phyloP scores from a whole-genome alignment of 2,797 vertebrate species.

The Sternotherus odoratus region DNA sequence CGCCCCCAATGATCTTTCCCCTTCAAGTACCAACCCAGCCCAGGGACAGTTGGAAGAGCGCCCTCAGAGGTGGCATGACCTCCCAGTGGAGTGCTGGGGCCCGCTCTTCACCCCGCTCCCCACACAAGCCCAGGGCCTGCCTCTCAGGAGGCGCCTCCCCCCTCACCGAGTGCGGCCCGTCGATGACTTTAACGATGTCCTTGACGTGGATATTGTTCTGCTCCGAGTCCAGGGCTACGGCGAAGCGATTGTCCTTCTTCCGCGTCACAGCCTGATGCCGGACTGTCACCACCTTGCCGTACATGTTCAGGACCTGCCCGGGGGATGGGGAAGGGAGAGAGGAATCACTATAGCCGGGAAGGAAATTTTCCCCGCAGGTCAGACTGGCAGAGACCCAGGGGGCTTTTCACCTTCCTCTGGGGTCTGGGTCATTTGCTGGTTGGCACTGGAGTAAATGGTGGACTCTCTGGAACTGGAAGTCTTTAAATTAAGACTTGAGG shows the following conservation, averaged over 20 bases:
- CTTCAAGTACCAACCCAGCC: not conserved
- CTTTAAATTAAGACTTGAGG: not conserved
- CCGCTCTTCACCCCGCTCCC: not conserved
- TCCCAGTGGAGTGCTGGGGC: not conserved
- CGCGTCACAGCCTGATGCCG: constrained; percentile 94
- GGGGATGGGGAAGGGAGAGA: rapidly evolving
- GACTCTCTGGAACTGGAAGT: not conserved
- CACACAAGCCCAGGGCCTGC: not conserved
- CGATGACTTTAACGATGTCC: constrained; percentile 97
- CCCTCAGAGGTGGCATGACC: not conserved
- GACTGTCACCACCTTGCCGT: constrained; percentile 94
- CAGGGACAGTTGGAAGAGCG: not conserved
- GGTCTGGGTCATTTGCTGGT: not conserved
- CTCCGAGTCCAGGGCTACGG: constrained; percentile 94
- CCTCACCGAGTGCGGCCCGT: constrained; percentile 92
- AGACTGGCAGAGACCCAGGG: not conserved
- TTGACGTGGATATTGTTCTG: constrained; percentile 98
- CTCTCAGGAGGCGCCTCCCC: not conserved
- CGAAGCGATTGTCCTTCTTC: constrained; percentile 95
- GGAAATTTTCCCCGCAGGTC: not conserved
- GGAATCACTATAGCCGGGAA: not conserved
- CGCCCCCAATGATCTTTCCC: not conserved
- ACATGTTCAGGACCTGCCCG: constrained; percentile 93
- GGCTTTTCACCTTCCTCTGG: not conserved
- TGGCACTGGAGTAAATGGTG: not conserved